Base-by-base conservation (phyloP, 2,797 vertebrate species). In the Siniperca scherzeri region DNA sequence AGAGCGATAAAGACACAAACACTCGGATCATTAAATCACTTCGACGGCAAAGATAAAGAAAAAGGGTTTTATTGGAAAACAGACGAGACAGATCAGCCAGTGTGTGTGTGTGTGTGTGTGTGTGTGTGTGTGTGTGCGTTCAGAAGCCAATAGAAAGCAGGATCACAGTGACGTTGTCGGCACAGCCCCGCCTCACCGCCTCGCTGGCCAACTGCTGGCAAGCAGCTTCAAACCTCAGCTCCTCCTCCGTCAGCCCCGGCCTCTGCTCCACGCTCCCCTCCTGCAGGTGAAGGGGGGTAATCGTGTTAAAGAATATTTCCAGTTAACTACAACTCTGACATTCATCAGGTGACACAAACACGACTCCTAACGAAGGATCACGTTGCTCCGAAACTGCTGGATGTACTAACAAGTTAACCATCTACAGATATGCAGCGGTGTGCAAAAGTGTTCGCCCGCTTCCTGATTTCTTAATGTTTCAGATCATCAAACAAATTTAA, bases 81-180 rank as follows among this genome's bases (percentile, higher is more conserved):
- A 53, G 27, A 74, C 5, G 7, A 50, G 42, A 80, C 7, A 44
- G 38, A 50, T 19, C 17, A 78, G 21, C 27, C 64, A 48, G 21
- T 67, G 14, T 19, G 3, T 67, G 27, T 16, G 64, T 75, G n/a
- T 27, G 55, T 27, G n/a, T 14, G n/a, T 16, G 67, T 16, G 22
- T 74, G 38, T 50, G 27, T 75, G n/a, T 27, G 55, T 27, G n/a
- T 14, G n/a, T 16, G 67, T 16, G 22, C 72, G 38, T 50, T 97
- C 94, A 97, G 88, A 89, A 96, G 64, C 94, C 93, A 57, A 99
- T 93, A 62, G 95, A 96, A 9, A 99, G 95, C 78, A 99, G 79
- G 93, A 99, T 94, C 53, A 99, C 97, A 0, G 98, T 99, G 88
- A 99, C 98, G 0, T 99, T 99, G 94, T 99, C 98, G 0, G 97